phyloP scores from a whole-genome alignment of 2,113 vertebrate genomes.

The Halcyon senegalensis region DNA sequence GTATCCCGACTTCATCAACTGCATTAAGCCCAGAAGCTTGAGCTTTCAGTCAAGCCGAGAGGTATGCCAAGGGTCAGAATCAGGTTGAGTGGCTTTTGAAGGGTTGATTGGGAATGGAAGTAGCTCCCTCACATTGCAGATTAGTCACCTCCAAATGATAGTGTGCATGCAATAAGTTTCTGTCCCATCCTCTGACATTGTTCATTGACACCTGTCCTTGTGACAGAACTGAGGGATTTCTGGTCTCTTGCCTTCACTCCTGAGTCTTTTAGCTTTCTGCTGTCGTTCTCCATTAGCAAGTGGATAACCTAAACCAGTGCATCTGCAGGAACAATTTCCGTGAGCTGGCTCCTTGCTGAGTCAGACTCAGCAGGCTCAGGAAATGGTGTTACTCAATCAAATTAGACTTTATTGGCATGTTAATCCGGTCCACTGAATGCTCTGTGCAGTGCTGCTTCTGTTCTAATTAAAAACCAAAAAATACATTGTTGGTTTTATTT shows the following conservation, averaged over 20 bases:
- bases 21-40: background rate
- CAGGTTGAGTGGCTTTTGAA: background rate
- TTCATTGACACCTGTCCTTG: conserved; percentile 9
- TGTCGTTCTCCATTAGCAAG: background rate
- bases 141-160: conserved; percentile 18
- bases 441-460: background rate
- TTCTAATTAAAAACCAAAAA: background rate
- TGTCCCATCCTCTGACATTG: background rate
- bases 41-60: background rate
- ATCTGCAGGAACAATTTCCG: conserved; percentile 47
- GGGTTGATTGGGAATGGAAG: conserved; percentile 15
- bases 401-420: conserved; percentile 33
- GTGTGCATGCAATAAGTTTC: background rate
- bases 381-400: conserved; percentile 32
- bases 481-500: background rate
- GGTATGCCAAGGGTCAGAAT: conserved; percentile 16
- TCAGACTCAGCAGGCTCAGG: conserved; percentile 26
- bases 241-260: background rate
- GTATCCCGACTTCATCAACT: background rate
- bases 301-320: background rate
- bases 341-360: conserved; percentile 1
- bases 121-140: background rate
- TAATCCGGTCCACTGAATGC: background rate
- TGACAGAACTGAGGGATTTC: background rate
- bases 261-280: background rate